phyloP scores from a whole-genome alignment of 2,888 invertebrate species.

The Pachymerium ferrugineum region DNA sequence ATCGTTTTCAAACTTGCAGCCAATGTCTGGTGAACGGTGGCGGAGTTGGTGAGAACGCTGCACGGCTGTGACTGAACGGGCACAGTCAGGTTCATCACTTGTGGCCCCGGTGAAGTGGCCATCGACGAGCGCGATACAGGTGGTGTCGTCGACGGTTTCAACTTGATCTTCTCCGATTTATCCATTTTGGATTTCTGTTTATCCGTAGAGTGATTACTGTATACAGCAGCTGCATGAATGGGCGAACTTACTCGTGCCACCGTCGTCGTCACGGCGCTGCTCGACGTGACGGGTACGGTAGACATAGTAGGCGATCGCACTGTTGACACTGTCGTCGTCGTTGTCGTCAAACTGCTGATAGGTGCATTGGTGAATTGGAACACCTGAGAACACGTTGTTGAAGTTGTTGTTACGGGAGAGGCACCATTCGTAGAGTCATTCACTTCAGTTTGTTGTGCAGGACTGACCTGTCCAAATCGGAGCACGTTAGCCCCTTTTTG shows the following conservation, averaged over 20 bases:
- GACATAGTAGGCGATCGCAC: constrained; percentile 36
- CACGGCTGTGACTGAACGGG: constrained; percentile 3
- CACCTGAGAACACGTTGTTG: constrained; percentile 32
- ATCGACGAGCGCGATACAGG: neutral
- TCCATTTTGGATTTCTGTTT: constrained; percentile 41
- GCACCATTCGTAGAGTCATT: constrained; percentile 34
- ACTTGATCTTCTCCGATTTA: constrained; percentile 40
- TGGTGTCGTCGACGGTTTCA: constrained; percentile 36
- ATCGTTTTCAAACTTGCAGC: constrained; percentile 44
- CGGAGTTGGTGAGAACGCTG: constrained; percentile 31
- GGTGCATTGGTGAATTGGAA: constrained; percentile 32
- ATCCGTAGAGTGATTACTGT: constrained; percentile 35
- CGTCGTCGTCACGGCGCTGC: too few species aligned
- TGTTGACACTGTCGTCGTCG: constrained; percentile 32
- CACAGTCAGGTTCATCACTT: constrained; percentile 7
- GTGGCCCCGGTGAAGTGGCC: neutral
- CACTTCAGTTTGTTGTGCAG: constrained; percentile 24
- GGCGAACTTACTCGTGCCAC: constrained; percentile 30
- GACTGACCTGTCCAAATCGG: constrained; percentile 35
- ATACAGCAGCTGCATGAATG: constrained; percentile 34
- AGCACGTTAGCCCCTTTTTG: constrained; percentile 30
- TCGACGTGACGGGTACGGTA: constrained; percentile 36
- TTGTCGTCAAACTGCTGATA: constrained; percentile 27
- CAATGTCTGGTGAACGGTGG: constrained; percentile 33
- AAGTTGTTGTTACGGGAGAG: constrained; percentile 36